Base-by-base conservation (phyloP, 2,888 invertebrate species). In the Artemia sinica region DNA sequence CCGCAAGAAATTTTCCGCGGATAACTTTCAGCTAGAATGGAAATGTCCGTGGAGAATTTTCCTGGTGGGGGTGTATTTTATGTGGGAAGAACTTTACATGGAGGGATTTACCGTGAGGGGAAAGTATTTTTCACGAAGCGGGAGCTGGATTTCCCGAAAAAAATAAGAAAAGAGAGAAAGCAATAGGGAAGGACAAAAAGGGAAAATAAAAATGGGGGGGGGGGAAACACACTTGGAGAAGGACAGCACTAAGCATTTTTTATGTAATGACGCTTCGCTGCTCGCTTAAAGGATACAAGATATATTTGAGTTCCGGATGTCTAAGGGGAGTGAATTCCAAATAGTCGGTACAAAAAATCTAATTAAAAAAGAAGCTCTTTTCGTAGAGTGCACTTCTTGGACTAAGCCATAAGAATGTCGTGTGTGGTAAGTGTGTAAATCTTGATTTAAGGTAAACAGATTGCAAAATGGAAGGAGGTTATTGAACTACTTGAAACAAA, bases 241-340 rank as follows among this genome's bases (percentile, higher is more conserved):
- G 0, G 58, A 14, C n/a, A 58, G n/a, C 8, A 14, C 58, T 58
- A 58, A 14, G 7, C 8, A 58, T 8, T 8, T 58, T 58, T 58
- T 8, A 8, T 58, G 8, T 58, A 58, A 58, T 58, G 58, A 58
- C 58, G n/a, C 7, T 8, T 58, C 58, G 58, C 14, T 14, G 58
- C 9, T 58, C 58, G 58, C 58, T 14, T 14, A 58, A 58, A 58
- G 58, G 58, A 58, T 14, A 8, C 14, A n/a, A 58, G 58, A 58
- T 58, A n/a, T 8, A 58, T 58, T 58, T 58, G 8, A 58, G 14
- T 58, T 58, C 14, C 58, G 7, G 58, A 58, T 58, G n/a, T 58
- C 58, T 58, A 58, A 8, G n/a, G 58, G 8, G 58, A 58, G 9
- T 58, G 14, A n/a, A 58, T 58, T 58, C n/a, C 58, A 58, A 58